phyloP scores from a whole-genome alignment of 2,888 invertebrate species.

The Merodon equestris region DNA sequence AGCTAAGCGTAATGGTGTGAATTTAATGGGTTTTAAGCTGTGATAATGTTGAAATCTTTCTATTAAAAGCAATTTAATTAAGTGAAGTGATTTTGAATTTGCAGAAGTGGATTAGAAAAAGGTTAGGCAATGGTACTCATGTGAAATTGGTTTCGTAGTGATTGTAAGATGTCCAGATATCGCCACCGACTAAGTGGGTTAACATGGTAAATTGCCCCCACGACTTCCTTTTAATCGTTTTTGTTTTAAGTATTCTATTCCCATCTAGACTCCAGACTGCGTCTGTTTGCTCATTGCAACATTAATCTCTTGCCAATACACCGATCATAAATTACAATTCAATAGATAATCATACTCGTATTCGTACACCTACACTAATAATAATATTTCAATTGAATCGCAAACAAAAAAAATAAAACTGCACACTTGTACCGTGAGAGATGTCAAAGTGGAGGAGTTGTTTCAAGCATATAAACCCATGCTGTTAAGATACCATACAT shows the following conservation, averaged over 20 bases:
- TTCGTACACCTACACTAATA: slow-evolving; percentile 45
- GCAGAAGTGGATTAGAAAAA: no score
- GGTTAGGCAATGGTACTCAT: no score
- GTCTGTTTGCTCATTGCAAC: slow-evolving; percentile 18
- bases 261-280: slow-evolving; percentile 47
- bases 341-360: slow-evolving; percentile 43
- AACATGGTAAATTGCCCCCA: slow-evolving; percentile 60
- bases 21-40: not conserved
- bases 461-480: slow-evolving; percentile 41
- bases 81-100: no score
- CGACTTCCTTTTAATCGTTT: slow-evolving; percentile 25
- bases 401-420: slow-evolving; percentile 3
- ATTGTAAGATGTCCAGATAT: no score
- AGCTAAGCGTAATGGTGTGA: no score
- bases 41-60: no score
- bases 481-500: slow-evolving; percentile 34
- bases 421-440: slow-evolving; percentile 32
- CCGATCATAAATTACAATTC: slow-evolving; percentile 46
- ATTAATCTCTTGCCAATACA: slow-evolving; percentile 12
- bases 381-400: slow-evolving; percentile 65
- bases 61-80: no score
- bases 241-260: slow-evolving; percentile 33
- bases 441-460: slow-evolving; percentile 52
- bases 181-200: no score
- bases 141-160: no score